Base-by-base conservation (phyloP, 2,888 invertebrate genomes). In the Harpalus rubripes region DNA sequence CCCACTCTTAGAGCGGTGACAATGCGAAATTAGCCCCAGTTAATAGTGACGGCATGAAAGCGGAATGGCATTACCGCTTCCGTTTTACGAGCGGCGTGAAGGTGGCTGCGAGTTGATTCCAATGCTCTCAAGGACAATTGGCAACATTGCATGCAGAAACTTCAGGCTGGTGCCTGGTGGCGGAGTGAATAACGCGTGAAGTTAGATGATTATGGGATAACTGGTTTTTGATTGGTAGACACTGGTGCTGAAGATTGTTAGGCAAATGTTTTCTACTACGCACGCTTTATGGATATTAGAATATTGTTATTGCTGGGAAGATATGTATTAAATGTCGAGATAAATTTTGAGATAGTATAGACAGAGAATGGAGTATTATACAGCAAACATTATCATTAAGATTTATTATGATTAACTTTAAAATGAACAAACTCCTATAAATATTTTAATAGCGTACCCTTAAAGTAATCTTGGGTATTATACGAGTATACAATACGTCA, bases 81-180 rank as follows among this genome's bases (percentile, higher is more conserved):
- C 78, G 78, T 81, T 81, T 81, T 65, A 81, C 65, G 81, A 65
- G 63, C 81, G 18, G 63, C 8, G 44, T 12, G 61, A 63, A 44
- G 63, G 63, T 63, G 59, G 32, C 22, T 63, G 26, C 61, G 52
- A 61, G 81, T 63, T 81, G 79, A 41, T 61, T 61, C 59, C 61
- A 61, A 79, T 72, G 41, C 58, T 79, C 61, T 81, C 81, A 81
- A 81, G 81, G 81, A 81, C 81, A 81, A 81, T 81, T 65, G 65
- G 39, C 79, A 61, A 61, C 61, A 15, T 32, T 59, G 59, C 79
- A 32, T 39, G 15, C 10, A 18, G 12, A 39, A 59, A 74, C n/a
- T 3, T 52, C 12, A 32, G 6, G 32, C 32, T 32, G 32, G 32
- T 32, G 32, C n/a, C 39, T 6, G 16, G 26, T 16, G 58, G 26